Evolutionary conservation across 1,140 invertebrate genomes (phyloP).

Genomic region (Neodiprion fabricii): DNA sequence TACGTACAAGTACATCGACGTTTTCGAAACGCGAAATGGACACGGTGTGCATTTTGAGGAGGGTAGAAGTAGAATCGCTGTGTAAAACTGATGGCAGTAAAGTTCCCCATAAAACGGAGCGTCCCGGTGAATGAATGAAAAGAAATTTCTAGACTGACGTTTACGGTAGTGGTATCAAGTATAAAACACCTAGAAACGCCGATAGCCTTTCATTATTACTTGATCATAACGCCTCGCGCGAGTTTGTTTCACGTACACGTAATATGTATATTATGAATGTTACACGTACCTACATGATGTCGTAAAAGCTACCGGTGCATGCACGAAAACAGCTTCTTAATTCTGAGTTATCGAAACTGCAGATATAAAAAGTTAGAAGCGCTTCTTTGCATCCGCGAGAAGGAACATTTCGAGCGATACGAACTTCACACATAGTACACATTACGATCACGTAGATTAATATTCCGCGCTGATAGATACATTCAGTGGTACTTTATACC

Average conservation of each 20-base stretch:
- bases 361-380: no score
- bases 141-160: background rate
- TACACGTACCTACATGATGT: background rate
- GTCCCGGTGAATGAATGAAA: background rate
- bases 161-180: background rate
- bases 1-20: background rate
- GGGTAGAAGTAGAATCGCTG: background rate
- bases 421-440: no score
- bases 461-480: no score
- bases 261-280: no score
- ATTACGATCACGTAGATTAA: no score
- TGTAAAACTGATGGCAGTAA: background rate
- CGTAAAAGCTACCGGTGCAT: background rate
- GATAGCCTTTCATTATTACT: background rate
- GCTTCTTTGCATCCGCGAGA: no score
- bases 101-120: background rate
- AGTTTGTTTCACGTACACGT: background rate
- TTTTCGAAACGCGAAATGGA: background rate
- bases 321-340: background rate
- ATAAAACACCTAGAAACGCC: background rate
- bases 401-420: no score
- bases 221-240: background rate
- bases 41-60: background rate
- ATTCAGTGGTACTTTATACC: no score
- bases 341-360: background rate